These are phyloP conservation scores for Caerostris darwini DNA, from an alignment of 1,140 invertebrate species.

Conservation along the genomic window DNA sequence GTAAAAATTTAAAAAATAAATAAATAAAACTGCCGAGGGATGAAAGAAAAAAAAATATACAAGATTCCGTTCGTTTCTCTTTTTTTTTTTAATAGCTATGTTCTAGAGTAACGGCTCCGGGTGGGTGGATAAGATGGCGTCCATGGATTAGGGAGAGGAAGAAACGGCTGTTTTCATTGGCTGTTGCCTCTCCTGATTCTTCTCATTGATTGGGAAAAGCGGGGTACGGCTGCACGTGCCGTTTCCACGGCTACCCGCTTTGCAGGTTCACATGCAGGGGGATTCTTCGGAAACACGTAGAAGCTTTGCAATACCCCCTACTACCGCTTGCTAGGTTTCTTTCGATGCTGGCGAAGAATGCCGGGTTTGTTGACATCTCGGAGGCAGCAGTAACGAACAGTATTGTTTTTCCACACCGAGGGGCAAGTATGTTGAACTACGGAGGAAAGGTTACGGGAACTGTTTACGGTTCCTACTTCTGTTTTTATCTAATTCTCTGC, in stretches of 20 bases:
- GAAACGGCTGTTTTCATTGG: constrained; percentile 54
- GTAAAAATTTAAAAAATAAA: not conserved
- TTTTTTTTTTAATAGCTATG: not conserved
- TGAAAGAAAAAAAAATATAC: not conserved
- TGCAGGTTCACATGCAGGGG: constrained; percentile 49
- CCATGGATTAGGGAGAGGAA: constrained; percentile 50
- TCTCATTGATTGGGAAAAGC: constrained; percentile 66
- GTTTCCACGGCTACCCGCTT: constrained; percentile 64
- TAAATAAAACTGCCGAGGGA: not conserved
- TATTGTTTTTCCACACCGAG: constrained; percentile 1
- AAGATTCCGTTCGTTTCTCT: not conserved
- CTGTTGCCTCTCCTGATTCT: constrained; percentile 51
- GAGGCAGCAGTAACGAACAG: constrained; percentile 3
- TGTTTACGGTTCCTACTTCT: not conserved
- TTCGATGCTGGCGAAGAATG: not conserved
- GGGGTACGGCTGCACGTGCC: constrained; percentile 62
- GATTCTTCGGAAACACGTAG: constrained; percentile 14
- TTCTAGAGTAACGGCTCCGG: not conserved
- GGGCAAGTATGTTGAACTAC: constrained; percentile 37
- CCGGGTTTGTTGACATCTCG: constrained; percentile 52
- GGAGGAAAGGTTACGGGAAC: not conserved
- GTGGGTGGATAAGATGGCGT: constrained; percentile 67
- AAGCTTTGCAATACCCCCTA: not conserved
- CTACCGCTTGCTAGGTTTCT: not conserved
- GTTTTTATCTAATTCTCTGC: not conserved